Evolutionary conservation across 2,797 vertebrate genomes (phyloP).

Genomic region (Oryzias dopingdopingensis): DNA sequence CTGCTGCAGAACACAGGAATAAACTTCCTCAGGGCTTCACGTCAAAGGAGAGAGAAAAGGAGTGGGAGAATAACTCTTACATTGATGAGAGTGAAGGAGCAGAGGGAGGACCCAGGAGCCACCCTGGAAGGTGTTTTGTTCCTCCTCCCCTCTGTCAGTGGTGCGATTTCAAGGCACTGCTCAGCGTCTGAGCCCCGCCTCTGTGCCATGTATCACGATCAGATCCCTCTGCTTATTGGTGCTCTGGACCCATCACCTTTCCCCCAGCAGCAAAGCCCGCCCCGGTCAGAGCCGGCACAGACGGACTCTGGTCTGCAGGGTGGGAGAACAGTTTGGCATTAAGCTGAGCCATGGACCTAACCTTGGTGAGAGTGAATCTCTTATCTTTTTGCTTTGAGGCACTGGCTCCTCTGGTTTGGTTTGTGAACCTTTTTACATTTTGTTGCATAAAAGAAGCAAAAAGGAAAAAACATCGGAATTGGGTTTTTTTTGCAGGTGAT

Average conservation of each 20-base stretch:
- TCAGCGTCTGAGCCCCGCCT: conserved; percentile 22
- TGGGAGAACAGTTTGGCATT: neutral
- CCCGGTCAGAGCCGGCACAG: conserved; percentile 15
- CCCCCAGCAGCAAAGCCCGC: conserved; percentile 22
- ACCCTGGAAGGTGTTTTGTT: neutral
- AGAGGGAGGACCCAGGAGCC: too few relatives aligned
- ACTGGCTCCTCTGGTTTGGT: neutral
- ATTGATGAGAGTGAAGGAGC: neutral
- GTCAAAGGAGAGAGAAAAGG: neutral
- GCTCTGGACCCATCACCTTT: conserved; percentile 33
- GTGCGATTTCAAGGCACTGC: conserved; percentile 41
- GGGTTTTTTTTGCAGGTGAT: conserved; percentile 29
- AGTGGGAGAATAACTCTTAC: neutral
- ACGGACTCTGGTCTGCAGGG: conserved; percentile 51
- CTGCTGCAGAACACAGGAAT: too few relatives aligned
- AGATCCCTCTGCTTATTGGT: conserved; percentile 49
- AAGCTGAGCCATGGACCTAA: conserved; percentile 49
- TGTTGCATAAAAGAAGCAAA: too few relatives aligned
- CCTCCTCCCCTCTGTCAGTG: conserved; percentile 40
- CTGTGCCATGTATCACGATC: conserved; percentile 24
- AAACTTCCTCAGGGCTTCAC: too few relatives aligned
- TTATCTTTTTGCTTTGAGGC: neutral
- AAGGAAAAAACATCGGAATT: too few relatives aligned
- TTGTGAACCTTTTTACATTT: neutral
- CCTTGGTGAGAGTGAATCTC: conserved; percentile 47